Base-by-base conservation (phyloP, 2,797 vertebrate species). In the Emydoidea blandingii region DNA sequence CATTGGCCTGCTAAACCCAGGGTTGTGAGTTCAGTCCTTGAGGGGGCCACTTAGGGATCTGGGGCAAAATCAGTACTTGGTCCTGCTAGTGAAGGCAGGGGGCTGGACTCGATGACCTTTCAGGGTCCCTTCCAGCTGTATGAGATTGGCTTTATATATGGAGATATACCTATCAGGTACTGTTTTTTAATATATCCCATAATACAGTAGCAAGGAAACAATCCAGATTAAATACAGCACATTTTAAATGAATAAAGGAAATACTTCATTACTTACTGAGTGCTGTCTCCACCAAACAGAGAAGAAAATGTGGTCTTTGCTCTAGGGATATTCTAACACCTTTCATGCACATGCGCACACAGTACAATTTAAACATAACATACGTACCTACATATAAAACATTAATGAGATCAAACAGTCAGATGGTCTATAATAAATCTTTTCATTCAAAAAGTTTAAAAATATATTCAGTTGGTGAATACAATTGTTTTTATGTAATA, bases 161-260 rank as follows among this genome's bases (percentile, higher is more conserved):
- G 47, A 47, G 47, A 47, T 47, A 47, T 47, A 47, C 18, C 18
- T 37, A 10, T 68, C 62, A 68, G 34, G 62, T 23, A 41, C n/a
- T 41, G 4, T 49, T 78, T 49, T 72, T 78, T 16, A 47, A 78
- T 25, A 3, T 49, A 15, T 65, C 9, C 72, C 52, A 37, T 82
- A 52, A 72, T 10, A 8, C 44, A 83, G 34, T 8, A 88, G 16
- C 6, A 76, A 83, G 44, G 52, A 83, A 52, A n/a, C 41, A 54
- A 6, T 80, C 50, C 16, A 83, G 53, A 49, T 53, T 86, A 88
- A 93, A 47, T 34, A 44, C 0, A 41, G 5, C 80, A n/a, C 80
- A 1, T 87, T 11, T 89, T 5, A 6, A n/a, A 1, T 2, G 82
- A 41, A 2, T 47, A 47, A 47, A 0, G 1, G 25, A 15, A 4